Percentiles rank a stretch among this genome's conserved stretches.
phyloP scores from a whole-genome alignment of 2,888 invertebrate genomes.

The Synanthedon andrenaeformis region DNA sequence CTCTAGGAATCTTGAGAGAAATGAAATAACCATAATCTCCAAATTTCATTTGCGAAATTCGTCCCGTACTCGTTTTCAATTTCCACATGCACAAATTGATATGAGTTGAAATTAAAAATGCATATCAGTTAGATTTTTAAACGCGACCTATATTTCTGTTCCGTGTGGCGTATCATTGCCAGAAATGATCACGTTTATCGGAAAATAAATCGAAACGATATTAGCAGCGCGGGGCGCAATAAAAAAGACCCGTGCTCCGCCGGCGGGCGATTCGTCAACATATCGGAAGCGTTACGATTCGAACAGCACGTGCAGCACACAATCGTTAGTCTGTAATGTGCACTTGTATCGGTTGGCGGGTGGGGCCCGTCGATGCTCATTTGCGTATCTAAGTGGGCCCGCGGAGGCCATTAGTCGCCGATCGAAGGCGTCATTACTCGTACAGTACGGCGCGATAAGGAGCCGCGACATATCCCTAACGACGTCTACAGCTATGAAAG shows the following conservation, averaged over 20 bases:
- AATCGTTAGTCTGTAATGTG: constrained; percentile 26
- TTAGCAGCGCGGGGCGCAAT: not conserved
- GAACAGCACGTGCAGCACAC: not conserved
- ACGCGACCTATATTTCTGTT: not conserved
- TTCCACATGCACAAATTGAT: not conserved
- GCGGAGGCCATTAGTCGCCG: constrained; percentile 64
- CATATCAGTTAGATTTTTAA: not conserved
- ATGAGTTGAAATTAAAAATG: not conserved
- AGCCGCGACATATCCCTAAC: constrained; percentile 48
- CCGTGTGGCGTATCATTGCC: not conserved
- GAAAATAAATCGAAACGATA: not conserved
- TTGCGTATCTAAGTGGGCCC: constrained; percentile 69
- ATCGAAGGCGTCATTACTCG: constrained; percentile 66
- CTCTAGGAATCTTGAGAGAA: too few species aligned
- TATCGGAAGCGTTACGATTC: not conserved
- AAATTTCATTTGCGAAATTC: too few species aligned
- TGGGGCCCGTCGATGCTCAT: constrained; percentile 55
- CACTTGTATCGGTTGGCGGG: constrained; percentile 30
- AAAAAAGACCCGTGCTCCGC: not conserved
- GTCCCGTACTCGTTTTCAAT: not conserved
- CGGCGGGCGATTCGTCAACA: not conserved
- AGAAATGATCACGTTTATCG: not conserved
- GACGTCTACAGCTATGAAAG: constrained; percentile 40
- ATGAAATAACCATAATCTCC: too few species aligned
- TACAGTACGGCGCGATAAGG: constrained; percentile 60